Percentiles rank a stretch among this genome's conserved stretches.
Evolutionary conservation across 2,797 vertebrate species (phyloP).

Genomic region (Argya squamiceps): DNA sequence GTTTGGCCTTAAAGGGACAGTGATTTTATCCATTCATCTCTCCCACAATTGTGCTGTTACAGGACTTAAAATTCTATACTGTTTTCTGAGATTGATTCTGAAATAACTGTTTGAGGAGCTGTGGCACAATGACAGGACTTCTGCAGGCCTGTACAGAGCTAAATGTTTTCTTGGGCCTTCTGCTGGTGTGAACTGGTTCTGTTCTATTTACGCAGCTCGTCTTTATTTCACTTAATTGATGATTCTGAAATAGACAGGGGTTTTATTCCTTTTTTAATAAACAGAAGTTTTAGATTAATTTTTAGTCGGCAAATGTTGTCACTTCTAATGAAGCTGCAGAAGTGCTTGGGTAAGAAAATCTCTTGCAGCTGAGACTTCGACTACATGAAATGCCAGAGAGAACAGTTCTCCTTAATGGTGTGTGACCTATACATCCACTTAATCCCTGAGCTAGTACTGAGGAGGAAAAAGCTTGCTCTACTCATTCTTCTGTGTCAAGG

Average conservation of each 20-base stretch:
- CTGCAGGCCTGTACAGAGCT: fast-evolving
- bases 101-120: background rate
- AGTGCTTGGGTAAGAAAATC: conserved; percentile 13
- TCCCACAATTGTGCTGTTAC: background rate
- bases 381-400: background rate
- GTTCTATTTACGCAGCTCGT: background rate
- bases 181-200: background rate
- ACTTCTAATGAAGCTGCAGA: conserved; percentile 19
- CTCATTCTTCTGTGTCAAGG: background rate
- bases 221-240: background rate
- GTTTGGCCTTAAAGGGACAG: background rate
- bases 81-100: background rate
- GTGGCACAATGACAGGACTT: background rate
- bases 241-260: background rate
- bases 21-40: background rate
- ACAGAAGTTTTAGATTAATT: background rate
- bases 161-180: background rate
- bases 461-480: background rate
- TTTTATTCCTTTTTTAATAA: background rate
- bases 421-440: conserved; percentile 30
- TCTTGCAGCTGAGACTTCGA: background rate
- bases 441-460: background rate
- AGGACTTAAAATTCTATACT: background rate
- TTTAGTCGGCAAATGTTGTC: background rate
- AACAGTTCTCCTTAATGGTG: conserved; percentile 20